Base-by-base conservation (phyloP, 2,797 vertebrate species). In the Microchirus variegatus region DNA sequence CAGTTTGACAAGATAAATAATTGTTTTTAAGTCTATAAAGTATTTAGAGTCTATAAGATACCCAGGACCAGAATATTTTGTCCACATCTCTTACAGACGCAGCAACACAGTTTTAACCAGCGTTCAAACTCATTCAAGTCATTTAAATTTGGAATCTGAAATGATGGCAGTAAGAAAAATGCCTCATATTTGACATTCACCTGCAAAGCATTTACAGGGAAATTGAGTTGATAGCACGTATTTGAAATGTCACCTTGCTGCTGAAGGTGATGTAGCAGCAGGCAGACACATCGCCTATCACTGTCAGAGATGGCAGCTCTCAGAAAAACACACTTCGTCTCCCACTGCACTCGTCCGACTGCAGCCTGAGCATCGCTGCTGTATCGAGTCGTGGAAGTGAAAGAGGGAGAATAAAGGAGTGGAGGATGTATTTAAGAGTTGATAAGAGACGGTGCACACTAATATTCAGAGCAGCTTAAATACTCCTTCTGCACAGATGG, bases 211-310 rank as follows among this genome's bases (percentile, higher is more conserved):
- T 87, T 87, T 81, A 70, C 61, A 74, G 74, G 73, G 64, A 75
- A 84, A 85, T 83, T 57, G 78, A 80, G 74, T 5, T 65, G 81
- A 86, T 81, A 78, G 60, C 70, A 75, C 79, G 80, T 86, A 84
- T 91, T 89, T 78, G 86, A 87, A 90, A 89, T 87, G 86, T 90
- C 87, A 90, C 89, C 89, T 91, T 90, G 87, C 78, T 68, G 75
- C 74, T 85, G 84, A 90, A 91, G 87, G 85, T 88, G 85, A 88
- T 81, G 81, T 74, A 63, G 77, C 72, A 70, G 82, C 84, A 89
- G 80, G 74, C 76, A 86, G 82, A 85, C 85, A 85, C 85, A 78
- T 89, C 86, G 86, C 80, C 80, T 84, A 81, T 91, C 88, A 87
- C 89, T 91, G 87, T 89, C 89, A 91, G 68, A 79, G 76, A 86